Evolutionary conservation across 2,113 vertebrate species (phyloP).

Genomic region (Tauraco erythrolophus): DNA sequence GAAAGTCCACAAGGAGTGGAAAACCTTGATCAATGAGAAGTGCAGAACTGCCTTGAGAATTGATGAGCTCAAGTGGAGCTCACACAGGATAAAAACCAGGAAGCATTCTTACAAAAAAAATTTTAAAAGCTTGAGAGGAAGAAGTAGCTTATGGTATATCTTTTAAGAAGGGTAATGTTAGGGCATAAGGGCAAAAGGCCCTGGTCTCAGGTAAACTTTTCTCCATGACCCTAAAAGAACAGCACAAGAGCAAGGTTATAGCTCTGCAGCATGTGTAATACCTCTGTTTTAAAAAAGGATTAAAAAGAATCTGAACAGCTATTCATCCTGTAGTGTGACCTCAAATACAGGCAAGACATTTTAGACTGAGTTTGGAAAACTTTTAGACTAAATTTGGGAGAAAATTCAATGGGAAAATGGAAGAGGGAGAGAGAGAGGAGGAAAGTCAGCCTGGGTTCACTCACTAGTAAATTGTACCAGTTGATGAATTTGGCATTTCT

Average conservation of each 20-base stretch:
- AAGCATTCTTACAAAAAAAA: background rate
- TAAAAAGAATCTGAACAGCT: background rate
- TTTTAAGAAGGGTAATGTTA: background rate
- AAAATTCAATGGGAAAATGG: background rate
- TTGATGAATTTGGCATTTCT: background rate
- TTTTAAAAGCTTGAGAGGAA: background rate
- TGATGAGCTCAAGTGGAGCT: background rate
- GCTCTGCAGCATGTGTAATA: background rate
- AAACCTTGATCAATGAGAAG: background rate
- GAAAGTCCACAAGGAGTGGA: background rate
- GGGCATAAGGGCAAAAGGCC: background rate
- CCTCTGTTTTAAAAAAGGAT: background rate
- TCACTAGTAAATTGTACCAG: background rate
- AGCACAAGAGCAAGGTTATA: background rate
- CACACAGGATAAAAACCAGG: background rate
- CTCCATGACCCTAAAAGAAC: background rate
- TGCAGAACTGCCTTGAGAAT: background rate
- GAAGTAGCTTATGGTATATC: background rate
- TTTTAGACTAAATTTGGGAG: background rate
- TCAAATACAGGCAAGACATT: background rate
- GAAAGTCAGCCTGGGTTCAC: background rate
- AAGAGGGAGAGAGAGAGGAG: rapidly evolving
- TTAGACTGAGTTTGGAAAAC: background rate
- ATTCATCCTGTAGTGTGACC: background rate
- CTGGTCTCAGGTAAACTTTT: background rate